A percentile compares a stretch with the other conserved stretches of the same genome.
phyloP scores from a whole-genome alignment of 2,888 invertebrate genomes.

The Cephus rjabovi region DNA sequence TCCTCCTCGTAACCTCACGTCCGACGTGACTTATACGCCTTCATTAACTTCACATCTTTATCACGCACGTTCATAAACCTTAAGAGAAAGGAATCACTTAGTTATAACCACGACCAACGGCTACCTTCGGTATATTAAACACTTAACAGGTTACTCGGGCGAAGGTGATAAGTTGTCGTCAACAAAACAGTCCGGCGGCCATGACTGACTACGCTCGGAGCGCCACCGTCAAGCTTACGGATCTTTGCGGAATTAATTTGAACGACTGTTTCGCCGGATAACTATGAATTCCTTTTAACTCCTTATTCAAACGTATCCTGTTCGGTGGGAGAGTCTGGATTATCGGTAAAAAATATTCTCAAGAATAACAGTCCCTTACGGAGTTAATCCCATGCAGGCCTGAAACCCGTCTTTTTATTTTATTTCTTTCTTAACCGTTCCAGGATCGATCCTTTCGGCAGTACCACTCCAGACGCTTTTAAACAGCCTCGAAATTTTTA shows the following conservation, averaged over 20 bases:
- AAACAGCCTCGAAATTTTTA: not conserved
- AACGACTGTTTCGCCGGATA: not conserved
- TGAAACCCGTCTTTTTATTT: not conserved
- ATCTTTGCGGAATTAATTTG: not conserved
- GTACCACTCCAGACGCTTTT: not conserved
- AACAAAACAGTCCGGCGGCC: not conserved
- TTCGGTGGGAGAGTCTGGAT: not conserved
- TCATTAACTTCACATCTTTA: slow-evolving; percentile 3
- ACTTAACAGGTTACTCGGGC: not conserved
- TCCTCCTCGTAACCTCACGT: slow-evolving; percentile 12
- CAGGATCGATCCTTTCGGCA: not conserved
- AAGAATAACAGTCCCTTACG: not conserved
- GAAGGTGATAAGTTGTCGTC: not conserved
- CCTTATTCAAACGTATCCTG: not conserved
- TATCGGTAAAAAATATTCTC: not conserved
- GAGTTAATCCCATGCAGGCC: not conserved
- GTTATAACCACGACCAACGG: not conserved
- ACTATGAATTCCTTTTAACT: not conserved
- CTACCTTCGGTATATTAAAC: not conserved
- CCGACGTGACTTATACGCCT: slow-evolving; percentile 13
- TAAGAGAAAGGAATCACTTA: slow-evolving; percentile 5
- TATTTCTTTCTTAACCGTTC: not conserved
- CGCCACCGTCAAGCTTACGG: not conserved
- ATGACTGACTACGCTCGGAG: no score
- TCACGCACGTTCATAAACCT: slow-evolving; percentile 1